phyloP scores from a whole-genome alignment of 2,888 invertebrate genomes.

The Caprella mutica region DNA sequence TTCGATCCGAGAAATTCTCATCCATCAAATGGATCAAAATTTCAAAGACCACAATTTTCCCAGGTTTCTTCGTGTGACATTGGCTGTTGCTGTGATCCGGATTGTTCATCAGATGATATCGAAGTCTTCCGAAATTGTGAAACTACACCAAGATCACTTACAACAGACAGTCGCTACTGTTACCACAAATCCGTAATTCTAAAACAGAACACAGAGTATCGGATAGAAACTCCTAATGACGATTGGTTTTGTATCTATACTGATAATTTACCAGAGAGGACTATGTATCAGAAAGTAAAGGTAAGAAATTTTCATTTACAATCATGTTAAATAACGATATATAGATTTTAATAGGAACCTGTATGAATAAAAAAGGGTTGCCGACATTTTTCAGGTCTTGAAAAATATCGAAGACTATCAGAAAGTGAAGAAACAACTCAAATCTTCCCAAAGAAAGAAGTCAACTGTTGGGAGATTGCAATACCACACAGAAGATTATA shows the following conservation, averaged over 20 bases:
- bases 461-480: no score
- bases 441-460: no score
- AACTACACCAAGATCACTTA: slow-evolving; percentile 35
- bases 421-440: no score
- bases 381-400: no score
- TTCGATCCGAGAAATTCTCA: no score
- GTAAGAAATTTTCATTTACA: slow-evolving; percentile 10
- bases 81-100: slow-evolving; percentile 71
- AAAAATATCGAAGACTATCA: no score
- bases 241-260: slow-evolving; percentile 51
- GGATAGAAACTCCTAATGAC: slow-evolving; percentile 40
- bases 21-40: no score
- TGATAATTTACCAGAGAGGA: slow-evolving; percentile 42
- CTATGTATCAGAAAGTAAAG: slow-evolving; percentile 40
- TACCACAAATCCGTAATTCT: slow-evolving; percentile 47
- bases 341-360: no score
- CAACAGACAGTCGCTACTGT: slow-evolving; percentile 44
- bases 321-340: no score
- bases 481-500: no score
- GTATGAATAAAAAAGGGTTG: no score
- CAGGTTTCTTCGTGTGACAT: slow-evolving; percentile 56
- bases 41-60: no score
- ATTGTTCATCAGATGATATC: slow-evolving; percentile 54
- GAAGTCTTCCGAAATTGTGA: slow-evolving; percentile 52
- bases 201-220: slow-evolving; percentile 45